Conservation (phyloP, 2,888 invertebrate species). For the Phortica okadai region DNA sequence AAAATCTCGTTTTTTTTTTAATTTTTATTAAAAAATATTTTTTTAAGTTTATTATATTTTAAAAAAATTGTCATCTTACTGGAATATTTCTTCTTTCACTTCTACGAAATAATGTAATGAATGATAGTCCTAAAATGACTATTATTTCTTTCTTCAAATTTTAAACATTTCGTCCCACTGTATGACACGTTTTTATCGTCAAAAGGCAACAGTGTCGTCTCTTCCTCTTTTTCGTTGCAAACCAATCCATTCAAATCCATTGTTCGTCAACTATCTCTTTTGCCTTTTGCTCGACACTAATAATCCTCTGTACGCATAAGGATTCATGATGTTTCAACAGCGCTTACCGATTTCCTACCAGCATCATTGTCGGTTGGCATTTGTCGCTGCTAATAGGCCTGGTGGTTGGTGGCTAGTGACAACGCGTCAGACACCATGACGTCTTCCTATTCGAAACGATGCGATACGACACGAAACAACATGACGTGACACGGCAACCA, state of each 20-base stretch:
- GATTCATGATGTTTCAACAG: slow-evolving; percentile 64
- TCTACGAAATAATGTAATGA: too few relatives aligned
- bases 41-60: too few relatives aligned
- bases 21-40: too few relatives aligned
- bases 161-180: slow-evolving; percentile 8
- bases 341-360: slow-evolving; percentile 51
- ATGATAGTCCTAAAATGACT: background rate
- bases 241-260: background rate
- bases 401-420: slow-evolving; percentile 71
- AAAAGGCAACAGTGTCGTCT: background rate
- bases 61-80: too few relatives aligned
- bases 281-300: slow-evolving; percentile 30
- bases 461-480: slow-evolving; percentile 53
- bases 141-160: background rate
- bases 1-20: too few relatives aligned
- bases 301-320: slow-evolving; percentile 47
- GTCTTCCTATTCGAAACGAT: slow-evolving; percentile 62
- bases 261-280: background rate
- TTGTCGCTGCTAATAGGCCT: slow-evolving; percentile 66
- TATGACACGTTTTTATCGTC: background rate
- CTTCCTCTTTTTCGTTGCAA: background rate
- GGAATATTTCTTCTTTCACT: too few relatives aligned
- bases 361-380: slow-evolving; percentile 33
- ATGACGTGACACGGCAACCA: background rate
- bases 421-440: slow-evolving; percentile 72